Base-by-base conservation (phyloP, 35 echinoderm and acorn worm genomes). In the Heliocidaris erythrogramma region DNA sequence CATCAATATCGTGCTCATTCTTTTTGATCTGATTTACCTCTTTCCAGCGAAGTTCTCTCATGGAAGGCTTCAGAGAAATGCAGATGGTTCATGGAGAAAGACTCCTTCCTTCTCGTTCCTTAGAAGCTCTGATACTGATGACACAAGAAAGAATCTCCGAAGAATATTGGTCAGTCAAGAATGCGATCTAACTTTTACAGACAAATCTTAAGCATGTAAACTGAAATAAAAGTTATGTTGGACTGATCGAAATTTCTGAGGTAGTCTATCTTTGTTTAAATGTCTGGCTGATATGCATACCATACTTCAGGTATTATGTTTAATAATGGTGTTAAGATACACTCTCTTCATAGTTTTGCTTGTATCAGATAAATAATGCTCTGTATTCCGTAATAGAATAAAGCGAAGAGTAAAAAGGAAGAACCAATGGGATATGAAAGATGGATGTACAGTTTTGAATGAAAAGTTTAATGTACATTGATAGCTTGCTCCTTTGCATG, bases 31-130 rank as follows among this genome's bases (percentile, higher is more conserved):
- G 13, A 47, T 16, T 89, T 89, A 9, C 16, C 30, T 89, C 65
- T 89, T 48, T n/a, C 0, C 24, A 92, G 91, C 91, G 2, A 92
- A 92, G 13, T 92, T 92, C 49, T 52, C 91, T 14, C 91, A 92
- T 92, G 91, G 91, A 32, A 49, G 91, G 91, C 91, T 92, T 24
- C 91, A 92, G 91, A 49, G 91, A 48, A 92, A 92, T 59, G 13
- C 91, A 59, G 91, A 92, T 49, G 91, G 91, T 48, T 59, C 91
- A 52, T 92, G 91, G 91, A 92, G 29, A 30, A 52, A 92, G n/a
- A 48, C 16, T 32, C 91, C 91, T 9, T 92, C 91, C 1, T 92
- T 92, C 50, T 27, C 91, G 16, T n/a, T 92, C 13, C 91, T 92
- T 13, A 49, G 50, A 13, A 92, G 91, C 91, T 92, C 91, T 13